Evolutionary conservation across 2,888 invertebrate species (phyloP).

Genomic region (Macrophya annulata): DNA sequence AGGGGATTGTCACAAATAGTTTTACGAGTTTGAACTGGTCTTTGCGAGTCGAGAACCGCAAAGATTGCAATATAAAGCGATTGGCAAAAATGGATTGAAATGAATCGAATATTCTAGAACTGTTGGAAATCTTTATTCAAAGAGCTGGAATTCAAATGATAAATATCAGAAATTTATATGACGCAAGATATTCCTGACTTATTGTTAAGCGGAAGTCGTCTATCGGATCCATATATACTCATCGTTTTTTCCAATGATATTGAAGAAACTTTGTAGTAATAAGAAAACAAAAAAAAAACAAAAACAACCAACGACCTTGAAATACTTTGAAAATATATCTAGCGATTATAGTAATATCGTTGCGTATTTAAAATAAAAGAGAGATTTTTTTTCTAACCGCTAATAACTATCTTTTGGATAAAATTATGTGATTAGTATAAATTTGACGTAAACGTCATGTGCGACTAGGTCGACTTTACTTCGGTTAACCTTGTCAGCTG

Average conservation of each 20-base stretch:
- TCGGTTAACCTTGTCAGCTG: constrained; percentile 49
- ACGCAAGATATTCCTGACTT: neutral
- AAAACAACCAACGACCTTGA: neutral
- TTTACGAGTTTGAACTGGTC: constrained; percentile 40
- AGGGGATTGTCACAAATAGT: constrained; percentile 44
- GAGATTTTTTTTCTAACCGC: neutral
- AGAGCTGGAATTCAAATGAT: neutral
- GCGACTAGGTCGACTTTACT: constrained; percentile 29
- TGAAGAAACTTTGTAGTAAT: neutral
- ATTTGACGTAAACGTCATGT: constrained; percentile 33
- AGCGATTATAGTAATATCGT: neutral
- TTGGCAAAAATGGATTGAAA: neutral
- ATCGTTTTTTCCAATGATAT: neutral
- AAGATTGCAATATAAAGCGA: constrained; percentile 21
- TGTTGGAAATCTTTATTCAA: neutral
- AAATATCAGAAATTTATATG: neutral
- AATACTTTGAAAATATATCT: neutral
- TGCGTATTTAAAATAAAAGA: neutral
- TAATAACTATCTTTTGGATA: neutral
- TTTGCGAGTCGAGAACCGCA: neutral
- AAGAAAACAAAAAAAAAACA: too few relatives aligned
- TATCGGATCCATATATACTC: neutral
- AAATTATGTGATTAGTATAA: neutral
- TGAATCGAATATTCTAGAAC: neutral
- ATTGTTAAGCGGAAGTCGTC: neutral